Conservation (phyloP, 2,888 invertebrate species). For the Myathropa florea region DNA sequence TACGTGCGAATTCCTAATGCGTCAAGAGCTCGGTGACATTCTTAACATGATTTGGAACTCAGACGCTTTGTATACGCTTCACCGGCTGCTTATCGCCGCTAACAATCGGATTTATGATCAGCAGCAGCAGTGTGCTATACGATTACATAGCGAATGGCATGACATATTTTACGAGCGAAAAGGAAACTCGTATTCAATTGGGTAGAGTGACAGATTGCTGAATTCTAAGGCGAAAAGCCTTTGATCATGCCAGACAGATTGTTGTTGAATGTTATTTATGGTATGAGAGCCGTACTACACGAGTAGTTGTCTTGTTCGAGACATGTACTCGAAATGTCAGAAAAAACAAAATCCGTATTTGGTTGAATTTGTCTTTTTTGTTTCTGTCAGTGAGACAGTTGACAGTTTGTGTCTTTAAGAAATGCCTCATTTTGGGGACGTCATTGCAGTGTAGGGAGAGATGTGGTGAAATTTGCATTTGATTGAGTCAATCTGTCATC, state of each 20-base stretch:
- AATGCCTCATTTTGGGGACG: background rate
- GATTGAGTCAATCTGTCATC: background rate
- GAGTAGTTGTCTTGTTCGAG: background rate
- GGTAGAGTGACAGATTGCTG: constrained; percentile 63
- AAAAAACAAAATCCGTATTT: background rate
- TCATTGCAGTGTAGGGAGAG: background rate
- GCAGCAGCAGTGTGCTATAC: background rate
- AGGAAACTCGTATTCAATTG: constrained; percentile 28
- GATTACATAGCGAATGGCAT: constrained; percentile 18
- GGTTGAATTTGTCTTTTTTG: background rate
- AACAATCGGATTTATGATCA: constrained; percentile 66
- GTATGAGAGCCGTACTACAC: constrained; percentile 51
- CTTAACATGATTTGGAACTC: constrained; percentile 66
- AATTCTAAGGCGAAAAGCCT: constrained; percentile 62
- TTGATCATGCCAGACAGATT: constrained; percentile 69
- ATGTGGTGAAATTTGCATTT: background rate
- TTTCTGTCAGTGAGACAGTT: background rate
- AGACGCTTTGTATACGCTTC: constrained; percentile 46
- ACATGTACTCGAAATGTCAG: background rate
- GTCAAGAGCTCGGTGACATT: constrained; percentile 64
- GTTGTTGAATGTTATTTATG: constrained; percentile 63
- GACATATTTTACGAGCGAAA: constrained; percentile 19
- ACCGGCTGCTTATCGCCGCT: constrained; percentile 54
- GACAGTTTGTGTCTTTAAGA: background rate
- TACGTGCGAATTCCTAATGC: constrained; percentile 65